Base-by-base conservation (phyloP, 2,888 invertebrate species). In the Lampropteryx suffumata region DNA sequence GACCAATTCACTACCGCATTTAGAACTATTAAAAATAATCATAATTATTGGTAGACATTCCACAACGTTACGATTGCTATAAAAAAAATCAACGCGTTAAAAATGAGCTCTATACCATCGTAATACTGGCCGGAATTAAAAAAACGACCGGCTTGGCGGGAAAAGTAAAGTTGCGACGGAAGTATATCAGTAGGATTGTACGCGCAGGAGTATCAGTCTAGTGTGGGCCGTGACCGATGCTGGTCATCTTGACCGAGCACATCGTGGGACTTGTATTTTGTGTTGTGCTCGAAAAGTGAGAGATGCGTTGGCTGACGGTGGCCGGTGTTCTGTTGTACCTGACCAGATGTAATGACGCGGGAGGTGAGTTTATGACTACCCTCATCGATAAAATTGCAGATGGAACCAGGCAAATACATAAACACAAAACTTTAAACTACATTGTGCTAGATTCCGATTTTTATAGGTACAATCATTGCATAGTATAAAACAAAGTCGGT, bases 241-340 rank as follows among this genome's bases (percentile, higher is more conserved):
- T 68, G 78, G 79, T 72, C 76, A 73, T 63, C 47, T 56, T 50
- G 54, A 57, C 59, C 59, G 46, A 40, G 21, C 36, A 39, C 47
- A 47, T 28, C 14, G 32, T 47, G 46, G 26, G 39, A 53, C 61
- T 67, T 66, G 54, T 67, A 61, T 64, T 62, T 71, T 72, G 79
- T 80, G 76, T 73, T 75, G 82, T 77, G 75, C 61, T 68, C 71
- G 67, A 71, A 65, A 65, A 67, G 73, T 72, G 64, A 72, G 85
- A 73, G 64, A 89, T 89, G 88, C 79, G 77, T 82, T 88, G 84
- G 78, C 64, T 77, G 59, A 67, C 83, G 64, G 61, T 80, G 61
- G 68, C 74, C 57, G 69, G 77, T 70, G 71, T 82, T 53, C 52
- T 86, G 63, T 69, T 80, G 68, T 81, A 76, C 63, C 66, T 79